Evolutionary conservation across 2,113 vertebrate genomes (phyloP).

Genomic region (Phalacrocorax brasilianus): DNA sequence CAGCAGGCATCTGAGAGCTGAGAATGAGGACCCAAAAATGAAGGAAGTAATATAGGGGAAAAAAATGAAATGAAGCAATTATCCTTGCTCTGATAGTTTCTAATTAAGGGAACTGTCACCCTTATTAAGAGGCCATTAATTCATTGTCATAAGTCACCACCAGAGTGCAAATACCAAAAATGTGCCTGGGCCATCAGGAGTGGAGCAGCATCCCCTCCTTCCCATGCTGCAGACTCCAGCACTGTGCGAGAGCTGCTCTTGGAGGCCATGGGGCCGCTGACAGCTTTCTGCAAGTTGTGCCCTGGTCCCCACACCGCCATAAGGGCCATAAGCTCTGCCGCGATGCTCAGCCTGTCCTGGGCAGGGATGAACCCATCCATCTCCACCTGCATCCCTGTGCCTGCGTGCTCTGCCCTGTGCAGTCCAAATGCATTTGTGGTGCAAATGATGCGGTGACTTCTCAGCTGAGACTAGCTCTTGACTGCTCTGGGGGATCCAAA

Average conservation of each 20-base stretch:
- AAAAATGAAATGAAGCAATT: slow-evolving; percentile 30
- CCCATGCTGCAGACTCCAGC: rapidly evolving
- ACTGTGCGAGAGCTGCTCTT: rapidly evolving
- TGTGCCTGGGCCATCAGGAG: not conserved
- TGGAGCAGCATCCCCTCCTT: not conserved
- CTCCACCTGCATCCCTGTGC: not conserved
- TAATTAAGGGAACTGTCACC: slow-evolving; percentile 58
- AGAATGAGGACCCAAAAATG: not conserved
- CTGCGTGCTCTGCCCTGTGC: rapidly evolving
- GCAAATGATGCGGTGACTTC: not conserved
- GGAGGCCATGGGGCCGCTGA: not conserved
- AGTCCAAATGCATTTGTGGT: not conserved
- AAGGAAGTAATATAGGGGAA: not conserved
- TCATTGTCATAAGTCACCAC: not conserved
- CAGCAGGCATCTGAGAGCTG: not conserved
- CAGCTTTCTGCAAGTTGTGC: not conserved
- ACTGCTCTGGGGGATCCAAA: not conserved
- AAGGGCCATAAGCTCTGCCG: not conserved
- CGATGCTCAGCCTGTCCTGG: rapidly evolving
- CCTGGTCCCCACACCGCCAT: not conserved
- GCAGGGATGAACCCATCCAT: not conserved
- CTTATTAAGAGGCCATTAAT: slow-evolving; percentile 38
- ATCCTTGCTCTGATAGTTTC: slow-evolving; percentile 23
- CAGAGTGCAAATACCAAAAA: not conserved
- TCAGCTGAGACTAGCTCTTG: not conserved